These are phyloP conservation scores for Chrysopa pallens DNA, from an alignment of 1,140 invertebrate species.

Conservation along the genomic window DNA sequence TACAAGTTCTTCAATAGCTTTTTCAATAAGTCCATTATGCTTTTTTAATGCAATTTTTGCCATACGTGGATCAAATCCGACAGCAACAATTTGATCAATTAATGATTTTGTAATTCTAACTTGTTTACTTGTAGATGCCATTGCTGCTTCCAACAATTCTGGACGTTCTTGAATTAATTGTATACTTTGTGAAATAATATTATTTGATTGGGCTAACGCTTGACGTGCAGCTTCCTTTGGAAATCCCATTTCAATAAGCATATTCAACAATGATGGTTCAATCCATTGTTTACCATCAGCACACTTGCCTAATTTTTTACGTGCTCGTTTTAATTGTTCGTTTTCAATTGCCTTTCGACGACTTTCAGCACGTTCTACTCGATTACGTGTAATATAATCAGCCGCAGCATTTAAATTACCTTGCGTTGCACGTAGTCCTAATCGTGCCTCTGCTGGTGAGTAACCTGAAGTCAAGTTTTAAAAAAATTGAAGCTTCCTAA, in stretches of 20 bases:
- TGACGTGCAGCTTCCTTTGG: slow-evolving; percentile 27
- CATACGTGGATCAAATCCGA: slow-evolving; percentile 38
- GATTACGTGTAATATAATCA: slow-evolving; percentile 37
- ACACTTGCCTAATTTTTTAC: slow-evolving; percentile 24
- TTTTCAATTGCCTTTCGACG: slow-evolving; percentile 29
- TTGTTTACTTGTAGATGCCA: slow-evolving; percentile 4
- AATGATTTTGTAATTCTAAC: slow-evolving; percentile 6
- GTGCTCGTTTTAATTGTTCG: slow-evolving; percentile 26
- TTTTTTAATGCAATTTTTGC: slow-evolving; percentile 32
- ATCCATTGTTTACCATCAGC: slow-evolving; percentile 29
- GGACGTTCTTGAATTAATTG: slow-evolving; percentile 40
- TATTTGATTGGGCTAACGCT: slow-evolving; percentile 44
- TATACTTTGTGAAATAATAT: slow-evolving; percentile 43
- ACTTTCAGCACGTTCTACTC: slow-evolving; percentile 29
- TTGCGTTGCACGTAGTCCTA: slow-evolving; percentile 39
- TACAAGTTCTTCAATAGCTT: slow-evolving; percentile 33
- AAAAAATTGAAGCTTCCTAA: too few species aligned
- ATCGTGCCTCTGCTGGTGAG: slow-evolving; percentile 36
- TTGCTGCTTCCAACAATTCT: slow-evolving; percentile 15
- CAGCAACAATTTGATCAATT: slow-evolving; percentile 22
- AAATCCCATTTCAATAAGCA: slow-evolving; percentile 48
- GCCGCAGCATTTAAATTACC: slow-evolving; percentile 41
- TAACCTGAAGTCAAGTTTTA: slow-evolving; percentile 28
- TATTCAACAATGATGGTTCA: slow-evolving; percentile 30
- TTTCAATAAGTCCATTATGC: slow-evolving; percentile 30